Evolutionary conservation across 2,888 invertebrate genomes (phyloP).

Genomic region (Buathra laborator): DNA sequence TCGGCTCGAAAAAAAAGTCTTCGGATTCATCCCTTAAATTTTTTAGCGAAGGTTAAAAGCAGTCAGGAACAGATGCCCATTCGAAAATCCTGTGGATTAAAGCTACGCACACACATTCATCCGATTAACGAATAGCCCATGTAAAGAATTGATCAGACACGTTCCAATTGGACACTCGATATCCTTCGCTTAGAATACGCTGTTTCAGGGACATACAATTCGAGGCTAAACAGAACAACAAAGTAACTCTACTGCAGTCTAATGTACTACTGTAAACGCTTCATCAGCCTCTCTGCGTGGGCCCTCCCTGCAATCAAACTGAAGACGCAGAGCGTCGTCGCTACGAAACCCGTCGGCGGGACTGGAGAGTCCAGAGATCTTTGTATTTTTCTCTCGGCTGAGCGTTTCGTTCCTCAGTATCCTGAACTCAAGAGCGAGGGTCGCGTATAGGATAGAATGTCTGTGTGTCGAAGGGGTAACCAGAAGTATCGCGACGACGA

Average conservation of each 20-base stretch:
- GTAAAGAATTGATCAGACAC: constrained; percentile 60
- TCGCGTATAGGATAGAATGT: constrained; percentile 1
- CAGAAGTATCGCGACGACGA: constrained; percentile 38
- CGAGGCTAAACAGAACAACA: background rate
- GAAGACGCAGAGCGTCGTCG: constrained; percentile 14
- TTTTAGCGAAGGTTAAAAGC: too few relatives aligned
- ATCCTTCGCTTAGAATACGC: background rate
- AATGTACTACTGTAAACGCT: background rate
- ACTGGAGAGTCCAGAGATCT: constrained; percentile 30
- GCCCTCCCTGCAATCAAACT: constrained; percentile 3
- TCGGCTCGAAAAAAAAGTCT: too few relatives aligned
- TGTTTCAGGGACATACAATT: background rate
- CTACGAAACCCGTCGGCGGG: constrained; percentile 4
- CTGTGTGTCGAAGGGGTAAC: constrained; percentile 38
- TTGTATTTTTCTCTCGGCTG: constrained; percentile 57
- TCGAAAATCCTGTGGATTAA: too few relatives aligned
- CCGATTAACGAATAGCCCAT: constrained; percentile 32
- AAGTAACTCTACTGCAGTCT: background rate
- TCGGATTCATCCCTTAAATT: too few relatives aligned
- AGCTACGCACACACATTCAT: background rate
- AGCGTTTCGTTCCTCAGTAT: constrained; percentile 46
- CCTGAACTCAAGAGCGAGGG: constrained; percentile 25
- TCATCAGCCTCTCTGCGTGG: background rate
- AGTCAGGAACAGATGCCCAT: too few relatives aligned
- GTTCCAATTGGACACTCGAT: constrained; percentile 59